Evolutionary conservation across 2,888 invertebrate species (phyloP).

Genomic region (Eulithis prunata): DNA sequence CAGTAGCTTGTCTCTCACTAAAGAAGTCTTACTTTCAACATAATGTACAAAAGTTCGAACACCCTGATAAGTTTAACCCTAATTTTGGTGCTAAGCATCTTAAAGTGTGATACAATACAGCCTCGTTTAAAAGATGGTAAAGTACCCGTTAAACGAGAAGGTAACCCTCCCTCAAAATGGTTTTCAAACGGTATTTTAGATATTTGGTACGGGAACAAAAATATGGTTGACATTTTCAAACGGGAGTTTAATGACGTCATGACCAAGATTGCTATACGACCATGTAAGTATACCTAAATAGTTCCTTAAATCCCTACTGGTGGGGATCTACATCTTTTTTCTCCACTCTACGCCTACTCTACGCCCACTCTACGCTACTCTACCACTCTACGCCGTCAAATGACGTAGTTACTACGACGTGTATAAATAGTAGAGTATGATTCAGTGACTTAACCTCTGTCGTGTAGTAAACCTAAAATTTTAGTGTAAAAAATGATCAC

Average conservation of each 20-base stretch:
- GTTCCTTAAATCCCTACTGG: too few relatives aligned
- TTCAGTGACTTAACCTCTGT: too few relatives aligned
- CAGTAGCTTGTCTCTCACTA: slow-evolving; percentile 2
- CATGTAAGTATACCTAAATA: slow-evolving; percentile 47
- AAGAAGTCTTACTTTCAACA: neutral
- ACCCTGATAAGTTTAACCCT: neutral
- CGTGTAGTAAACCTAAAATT: too few relatives aligned
- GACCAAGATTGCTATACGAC: slow-evolving; percentile 54
- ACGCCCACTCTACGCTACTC: too few relatives aligned
- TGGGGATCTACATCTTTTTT: too few relatives aligned
- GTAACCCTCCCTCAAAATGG: slow-evolving; percentile 61
- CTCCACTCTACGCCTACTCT: too few relatives aligned
- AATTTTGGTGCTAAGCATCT: slow-evolving; percentile 11
- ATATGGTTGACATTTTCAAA: slow-evolving; percentile 60
- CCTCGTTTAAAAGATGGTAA: slow-evolving; percentile 37
- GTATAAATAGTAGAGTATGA: too few relatives aligned
- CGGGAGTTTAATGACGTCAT: slow-evolving; percentile 61
- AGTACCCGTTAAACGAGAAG: slow-evolving; percentile 47
- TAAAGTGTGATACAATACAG: slow-evolving; percentile 46
- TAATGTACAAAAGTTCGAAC: neutral
- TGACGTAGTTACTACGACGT: too few relatives aligned
- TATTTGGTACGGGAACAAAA: slow-evolving; percentile 69
- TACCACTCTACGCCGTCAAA: too few relatives aligned
- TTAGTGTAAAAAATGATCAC: too few relatives aligned
- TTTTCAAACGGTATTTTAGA: slow-evolving; percentile 66